Conservation (phyloP, 1,140 invertebrate species). For the Tetragonula clypearis region DNA sequence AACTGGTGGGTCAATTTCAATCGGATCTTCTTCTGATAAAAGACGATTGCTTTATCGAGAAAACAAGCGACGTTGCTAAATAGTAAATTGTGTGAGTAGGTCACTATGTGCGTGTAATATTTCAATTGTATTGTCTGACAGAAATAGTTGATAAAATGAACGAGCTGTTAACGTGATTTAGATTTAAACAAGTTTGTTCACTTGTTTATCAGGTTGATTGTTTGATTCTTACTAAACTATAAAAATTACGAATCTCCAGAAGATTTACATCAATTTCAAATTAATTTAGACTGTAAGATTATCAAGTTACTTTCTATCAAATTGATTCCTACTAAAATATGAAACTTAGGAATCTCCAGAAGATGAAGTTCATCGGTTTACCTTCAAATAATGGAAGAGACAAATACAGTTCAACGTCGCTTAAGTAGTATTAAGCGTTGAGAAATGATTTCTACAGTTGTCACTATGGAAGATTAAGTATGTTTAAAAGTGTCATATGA, state of each 20-base stretch:
- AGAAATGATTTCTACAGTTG: not conserved
- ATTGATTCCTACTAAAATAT: not conserved
- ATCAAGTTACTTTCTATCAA: too few relatives aligned
- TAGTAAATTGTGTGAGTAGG: too few relatives aligned
- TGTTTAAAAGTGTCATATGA: not conserved
- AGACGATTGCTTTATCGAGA: not conserved
- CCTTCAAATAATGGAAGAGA: not conserved
- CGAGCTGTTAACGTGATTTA: too few relatives aligned
- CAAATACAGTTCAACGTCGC: too few relatives aligned
- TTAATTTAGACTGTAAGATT: too few relatives aligned
- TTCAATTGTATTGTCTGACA: too few relatives aligned
- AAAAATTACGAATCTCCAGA: not conserved
- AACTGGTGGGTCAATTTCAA: not conserved
- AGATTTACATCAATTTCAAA: not conserved
- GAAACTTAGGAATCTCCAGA: not conserved
- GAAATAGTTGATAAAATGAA: not conserved
- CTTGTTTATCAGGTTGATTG: not conserved
- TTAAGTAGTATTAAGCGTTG: not conserved
- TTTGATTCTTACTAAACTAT: not conserved
- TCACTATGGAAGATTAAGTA: not conserved
- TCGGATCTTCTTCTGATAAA: not conserved
- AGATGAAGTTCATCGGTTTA: not conserved
- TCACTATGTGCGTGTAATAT: too few relatives aligned
- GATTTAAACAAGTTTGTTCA: not conserved
- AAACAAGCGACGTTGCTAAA: too few relatives aligned